phyloP scores from a whole-genome alignment of 2,797 vertebrate species.

The Pteronotus mesoamericanus region DNA sequence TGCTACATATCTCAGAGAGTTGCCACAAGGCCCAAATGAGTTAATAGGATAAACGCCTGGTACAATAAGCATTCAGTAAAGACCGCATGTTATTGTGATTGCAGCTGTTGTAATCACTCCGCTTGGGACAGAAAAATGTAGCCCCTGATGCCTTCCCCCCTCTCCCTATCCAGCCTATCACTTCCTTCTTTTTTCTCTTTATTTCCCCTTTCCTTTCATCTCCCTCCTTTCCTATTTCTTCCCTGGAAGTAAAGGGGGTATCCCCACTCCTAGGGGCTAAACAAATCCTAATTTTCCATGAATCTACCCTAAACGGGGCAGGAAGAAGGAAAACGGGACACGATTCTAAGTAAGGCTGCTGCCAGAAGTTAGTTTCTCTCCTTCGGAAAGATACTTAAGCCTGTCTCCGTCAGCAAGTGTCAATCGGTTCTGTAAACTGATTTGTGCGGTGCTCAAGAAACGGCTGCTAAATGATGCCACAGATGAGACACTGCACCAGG shows the following conservation, averaged over 20 bases:
- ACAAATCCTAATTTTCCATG: not conserved
- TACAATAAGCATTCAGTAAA: not conserved
- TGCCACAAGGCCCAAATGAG: not conserved
- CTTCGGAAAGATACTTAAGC: not conserved
- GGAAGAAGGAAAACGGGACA: not conserved
- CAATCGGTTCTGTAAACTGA: not conserved
- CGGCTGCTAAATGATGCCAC: not conserved
- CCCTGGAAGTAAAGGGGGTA: not conserved
- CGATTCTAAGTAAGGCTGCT: not conserved
- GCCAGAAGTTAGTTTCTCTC: not conserved
- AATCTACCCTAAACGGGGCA: not conserved
- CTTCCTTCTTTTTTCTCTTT: not conserved
- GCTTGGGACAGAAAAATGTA: not conserved
- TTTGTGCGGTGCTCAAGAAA: not conserved
- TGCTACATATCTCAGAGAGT: not conserved
- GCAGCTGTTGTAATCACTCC: rapidly evolving
- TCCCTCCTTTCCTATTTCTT: not conserved
- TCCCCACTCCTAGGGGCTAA: not conserved
- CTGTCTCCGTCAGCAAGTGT: not conserved
- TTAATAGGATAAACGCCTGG: not conserved
- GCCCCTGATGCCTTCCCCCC: rapidly evolving
- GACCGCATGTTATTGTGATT: rapidly evolving
- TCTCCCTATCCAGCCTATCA: rapidly evolving
- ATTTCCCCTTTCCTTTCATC: not conserved
- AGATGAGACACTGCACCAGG: not conserved